These are phyloP conservation scores for Drosophila infuscata DNA, from an alignment of 2,888 invertebrate species.

Conservation along the genomic window DNA sequence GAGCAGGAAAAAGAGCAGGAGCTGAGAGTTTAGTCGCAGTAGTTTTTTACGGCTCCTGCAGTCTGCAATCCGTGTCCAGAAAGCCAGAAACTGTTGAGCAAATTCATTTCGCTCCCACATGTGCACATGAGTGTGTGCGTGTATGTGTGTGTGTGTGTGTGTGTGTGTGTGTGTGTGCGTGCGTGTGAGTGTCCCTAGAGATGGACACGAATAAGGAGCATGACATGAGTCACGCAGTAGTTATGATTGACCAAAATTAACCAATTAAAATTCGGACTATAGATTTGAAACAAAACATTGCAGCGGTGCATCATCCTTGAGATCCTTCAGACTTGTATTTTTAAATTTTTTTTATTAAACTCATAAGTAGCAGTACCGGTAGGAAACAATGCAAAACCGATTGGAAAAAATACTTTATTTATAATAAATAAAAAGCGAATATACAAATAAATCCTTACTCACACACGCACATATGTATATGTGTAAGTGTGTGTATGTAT, in stretches of 20 bases:
- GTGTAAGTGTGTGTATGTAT: neutral
- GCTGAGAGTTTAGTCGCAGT: conserved; percentile 22
- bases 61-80: conserved; percentile 17
- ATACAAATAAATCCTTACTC: neutral
- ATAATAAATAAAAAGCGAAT: neutral
- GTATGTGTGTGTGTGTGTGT: neutral
- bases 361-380: neutral
- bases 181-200: conserved; percentile 21
- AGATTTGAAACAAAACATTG: neutral
- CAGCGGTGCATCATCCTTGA: neutral
- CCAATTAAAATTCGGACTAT: neutral
- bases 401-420: neutral
- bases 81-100: conserved; percentile 50
- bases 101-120: conserved; percentile 62
- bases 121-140: conserved; percentile 4
- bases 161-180: neutral
- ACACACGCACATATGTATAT: neutral
- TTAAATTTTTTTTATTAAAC: neutral
- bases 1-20: neutral
- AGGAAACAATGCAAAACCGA: neutral
- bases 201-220: conserved; percentile 28
- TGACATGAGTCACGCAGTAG: neutral
- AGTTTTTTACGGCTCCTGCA: conserved; percentile 33
- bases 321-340: neutral
- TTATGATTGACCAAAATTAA: neutral